Percentiles rank a stretch among this genome's conserved stretches.
phyloP scores from a whole-genome alignment of 2,797 vertebrate species.

The Naso thynnoides region DNA sequence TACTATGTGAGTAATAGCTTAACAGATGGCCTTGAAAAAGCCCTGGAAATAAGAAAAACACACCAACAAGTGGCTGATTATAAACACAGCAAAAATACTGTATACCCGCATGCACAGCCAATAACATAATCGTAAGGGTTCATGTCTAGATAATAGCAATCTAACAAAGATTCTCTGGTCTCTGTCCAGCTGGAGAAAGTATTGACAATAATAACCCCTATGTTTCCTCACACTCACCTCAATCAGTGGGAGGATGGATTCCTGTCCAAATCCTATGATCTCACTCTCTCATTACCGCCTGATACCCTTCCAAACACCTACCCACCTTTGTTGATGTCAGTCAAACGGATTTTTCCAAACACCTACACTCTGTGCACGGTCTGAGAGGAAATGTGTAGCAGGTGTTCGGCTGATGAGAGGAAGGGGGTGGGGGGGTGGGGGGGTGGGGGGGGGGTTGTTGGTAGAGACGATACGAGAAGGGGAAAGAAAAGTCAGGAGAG shows the following conservation, averaged over 20 bases:
- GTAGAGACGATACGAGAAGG: slow-evolving; percentile 48
- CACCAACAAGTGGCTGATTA: background rate
- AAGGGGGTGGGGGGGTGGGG: slow-evolving; percentile 27
- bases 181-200: slow-evolving; percentile 62
- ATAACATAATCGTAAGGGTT: slow-evolving; percentile 24
- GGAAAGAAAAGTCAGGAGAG: slow-evolving; percentile 57
- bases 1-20: background rate
- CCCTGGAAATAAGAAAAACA: background rate
- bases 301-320: slow-evolving; percentile 79
- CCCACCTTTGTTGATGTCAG: slow-evolving; percentile 77
- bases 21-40: background rate
- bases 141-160: slow-evolving; percentile 45
- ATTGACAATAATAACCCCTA: slow-evolving; percentile 55
- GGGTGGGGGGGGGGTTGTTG: too few species aligned
- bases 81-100: background rate
- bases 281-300: slow-evolving; percentile 74
- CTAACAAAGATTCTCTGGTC: slow-evolving; percentile 35
- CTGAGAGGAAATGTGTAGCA: slow-evolving; percentile 82
- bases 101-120: background rate
- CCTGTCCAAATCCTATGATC: slow-evolving; percentile 74
- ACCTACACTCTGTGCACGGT: slow-evolving; percentile 77
- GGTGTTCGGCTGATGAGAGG: slow-evolving; percentile 76
- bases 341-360: slow-evolving; percentile 77
- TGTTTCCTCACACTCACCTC: slow-evolving; percentile 60
- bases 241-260: slow-evolving; percentile 74